Base-by-base conservation (phyloP, 2,888 invertebrate genomes). In the Pyrochroa serraticornis region DNA sequence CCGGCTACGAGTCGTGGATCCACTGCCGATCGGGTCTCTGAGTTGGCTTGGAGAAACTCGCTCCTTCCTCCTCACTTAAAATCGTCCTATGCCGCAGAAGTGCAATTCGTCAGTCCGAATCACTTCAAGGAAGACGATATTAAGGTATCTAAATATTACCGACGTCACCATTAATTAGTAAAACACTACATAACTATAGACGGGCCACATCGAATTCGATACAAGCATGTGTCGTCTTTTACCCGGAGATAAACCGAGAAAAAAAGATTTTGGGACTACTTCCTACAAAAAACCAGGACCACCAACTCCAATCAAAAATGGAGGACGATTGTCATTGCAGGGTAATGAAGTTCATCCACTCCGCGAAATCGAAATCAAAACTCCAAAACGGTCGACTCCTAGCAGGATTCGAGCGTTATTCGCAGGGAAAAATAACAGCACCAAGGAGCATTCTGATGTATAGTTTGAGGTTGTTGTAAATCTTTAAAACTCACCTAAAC, bases 231-330 rank as follows among this genome's bases (percentile, higher is more conserved):
- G 71, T 52, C 72, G 80, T 46, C 71, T 84, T 34, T 69, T 84
- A 1, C 74, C 79, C 46, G 63, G 78, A 63, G 67, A 80, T 12
- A 81, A 80, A 50, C 80, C 82, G 69, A 64, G 86, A 68, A 75
- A 76, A 75, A 83, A 86, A 76, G 82, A 87, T 77, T 80, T 85
- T 53, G 85, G 86, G 60, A 86, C 89, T 75, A 91, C 89, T 0
- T 87, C 90, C 0, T 93, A 93, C 75, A 92, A 91, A 81, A 88
- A 87, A 71, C 93, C 93, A 0, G 93, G 93, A 0, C 93, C 92
- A 41, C 93, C 93, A 14, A 93, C 93, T 1, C 93, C 93, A 0
- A 91, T 91, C 79, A 93, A 92, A 79, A 88, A 91, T 75, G 91
- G 90, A 7, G 79, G 78, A 1, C 82, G 91, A 61, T 79, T 87